Base-by-base conservation (phyloP, 1,140 invertebrate species). In the Contarinia nasturtii region DNA sequence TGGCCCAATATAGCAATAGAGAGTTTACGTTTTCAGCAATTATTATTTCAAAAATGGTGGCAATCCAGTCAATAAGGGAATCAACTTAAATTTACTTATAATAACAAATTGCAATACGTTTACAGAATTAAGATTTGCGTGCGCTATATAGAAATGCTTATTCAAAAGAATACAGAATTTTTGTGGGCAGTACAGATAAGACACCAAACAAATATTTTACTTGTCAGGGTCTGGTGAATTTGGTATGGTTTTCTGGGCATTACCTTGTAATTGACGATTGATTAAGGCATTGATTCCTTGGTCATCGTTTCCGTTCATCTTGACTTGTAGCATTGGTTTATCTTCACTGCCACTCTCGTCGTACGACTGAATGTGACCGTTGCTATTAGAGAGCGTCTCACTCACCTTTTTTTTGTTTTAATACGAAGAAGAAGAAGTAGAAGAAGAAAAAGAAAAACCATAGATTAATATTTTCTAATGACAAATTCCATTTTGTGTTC, bases 241-340 rank as follows among this genome's bases (percentile, higher is more conserved):
- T 27, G 3, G 27, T 27, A 10, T 27, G 3, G 27, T 27, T 55
- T n/a, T n/a, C n/a, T n/a, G n/a, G n/a, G n/a, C n/a, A n/a, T 61
- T 72, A 83, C 80, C 79, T 78, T 83, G 80, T 49, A 82, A 62
- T 64, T 83, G 80, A 51, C 79, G 66, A 62, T 80, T 82, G 46
- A 83, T 77, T 46, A 82, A 64, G 27, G 79, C 79, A 46, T 79
- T 82, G 56, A 83, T 78, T 51, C 79, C 79, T 52, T 80, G 78
- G 42, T 76, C 80, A 53, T 82, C 80, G 7, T 2, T 8, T 14
- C 75, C 74, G 33, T 73, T 67, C 58, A 82, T 82, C 66, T 83
- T 82, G 14, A 82, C 75, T 21, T 82, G 76, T 49, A 82, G 68
- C 74, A 78, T 77, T 15, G 80, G 76, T 58, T 82, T 82, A 50